These are phyloP conservation scores for Meiosimyza decipiens DNA, from an alignment of 2,888 invertebrate genomes.

Conservation along the genomic window DNA sequence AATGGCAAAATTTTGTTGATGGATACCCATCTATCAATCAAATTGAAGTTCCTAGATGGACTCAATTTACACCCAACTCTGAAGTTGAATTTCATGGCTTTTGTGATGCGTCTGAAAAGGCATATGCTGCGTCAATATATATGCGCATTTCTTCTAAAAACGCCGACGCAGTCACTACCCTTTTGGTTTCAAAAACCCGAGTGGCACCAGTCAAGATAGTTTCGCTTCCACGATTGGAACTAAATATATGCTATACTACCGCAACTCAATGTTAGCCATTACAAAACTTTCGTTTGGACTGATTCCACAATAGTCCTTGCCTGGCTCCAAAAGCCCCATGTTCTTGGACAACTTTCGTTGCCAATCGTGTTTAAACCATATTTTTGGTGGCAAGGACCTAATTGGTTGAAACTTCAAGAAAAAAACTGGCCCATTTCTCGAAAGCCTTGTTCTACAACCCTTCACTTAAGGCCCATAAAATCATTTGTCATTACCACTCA, in stretches of 20 bases:
- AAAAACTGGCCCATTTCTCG: neutral
- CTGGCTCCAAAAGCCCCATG: conserved; percentile 10
- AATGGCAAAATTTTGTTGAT: neutral
- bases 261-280: neutral
- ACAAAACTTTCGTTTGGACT: neutral
- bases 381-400: neutral
- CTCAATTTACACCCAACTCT: neutral
- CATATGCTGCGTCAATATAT: neutral
- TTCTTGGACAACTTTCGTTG: conserved; percentile 8
- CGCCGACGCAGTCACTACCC: neutral
- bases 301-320: conserved; percentile 15
- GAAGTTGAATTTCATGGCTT: conserved; percentile 7
- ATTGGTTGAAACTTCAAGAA: no score
- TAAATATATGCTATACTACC: neutral
- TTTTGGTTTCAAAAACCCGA: conserved; percentile 3
- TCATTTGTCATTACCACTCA: no score
- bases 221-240: conserved; percentile 7
- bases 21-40: neutral
- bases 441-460: no score
- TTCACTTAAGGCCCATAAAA: no score
- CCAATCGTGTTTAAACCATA: conserved; percentile 1
- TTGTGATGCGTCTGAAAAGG: neutral
- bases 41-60: neutral
- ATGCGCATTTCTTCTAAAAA: neutral
- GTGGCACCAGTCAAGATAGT: neutral